phyloP scores from a whole-genome alignment of 2,888 invertebrate species.

The Tethea ocularis region DNA sequence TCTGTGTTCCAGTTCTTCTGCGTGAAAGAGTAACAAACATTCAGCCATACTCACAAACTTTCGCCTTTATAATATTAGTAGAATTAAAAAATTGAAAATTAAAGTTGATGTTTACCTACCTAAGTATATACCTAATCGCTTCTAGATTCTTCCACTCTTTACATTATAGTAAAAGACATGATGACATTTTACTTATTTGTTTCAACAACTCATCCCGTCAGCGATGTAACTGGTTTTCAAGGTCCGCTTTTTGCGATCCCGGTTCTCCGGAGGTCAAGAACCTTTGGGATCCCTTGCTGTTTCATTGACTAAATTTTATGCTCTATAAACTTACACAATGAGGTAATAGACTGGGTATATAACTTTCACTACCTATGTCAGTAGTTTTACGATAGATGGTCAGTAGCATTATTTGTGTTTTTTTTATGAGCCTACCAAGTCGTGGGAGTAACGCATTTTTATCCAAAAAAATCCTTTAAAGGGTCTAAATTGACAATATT shows the following conservation, averaged over 20 bases:
- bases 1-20: too few relatives aligned
- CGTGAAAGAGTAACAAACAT: too few relatives aligned
- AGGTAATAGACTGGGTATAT: not conserved
- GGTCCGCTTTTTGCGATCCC: constrained; percentile 59
- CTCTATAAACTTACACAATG: constrained; percentile 48
- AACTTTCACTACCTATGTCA: not conserved
- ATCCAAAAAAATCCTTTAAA: too few relatives aligned
- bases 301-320: constrained; percentile 49
- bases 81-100: too few relatives aligned
- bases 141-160: not conserved
- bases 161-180: not conserved
- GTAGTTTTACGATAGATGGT: too few relatives aligned
- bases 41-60: too few relatives aligned
- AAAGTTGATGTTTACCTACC: too few relatives aligned
- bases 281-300: constrained; percentile 40
- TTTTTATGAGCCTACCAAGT: not conserved
- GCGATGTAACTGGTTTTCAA: constrained; percentile 58
- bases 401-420: too few relatives aligned
- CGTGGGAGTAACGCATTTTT: too few relatives aligned
- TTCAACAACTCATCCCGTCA: constrained; percentile 39
- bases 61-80: too few relatives aligned
- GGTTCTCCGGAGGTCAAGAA: constrained; percentile 53
- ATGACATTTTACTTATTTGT: constrained; percentile 17
- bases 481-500: too few relatives aligned
- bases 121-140: not conserved